phyloP scores from a whole-genome alignment of 2,888 invertebrate species.

The Lasius platythorax region DNA sequence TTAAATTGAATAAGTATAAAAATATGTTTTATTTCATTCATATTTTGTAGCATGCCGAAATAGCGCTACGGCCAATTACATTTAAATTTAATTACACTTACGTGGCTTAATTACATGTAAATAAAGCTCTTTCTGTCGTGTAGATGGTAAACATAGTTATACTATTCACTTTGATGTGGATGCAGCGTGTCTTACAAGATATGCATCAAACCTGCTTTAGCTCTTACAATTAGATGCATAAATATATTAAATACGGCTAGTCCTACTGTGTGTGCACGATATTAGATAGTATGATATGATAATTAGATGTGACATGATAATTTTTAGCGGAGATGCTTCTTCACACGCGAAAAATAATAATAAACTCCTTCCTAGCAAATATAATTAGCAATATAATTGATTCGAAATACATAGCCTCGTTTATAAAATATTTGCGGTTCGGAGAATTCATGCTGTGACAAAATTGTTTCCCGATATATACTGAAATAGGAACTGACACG shows the following conservation, averaged over 20 bases:
- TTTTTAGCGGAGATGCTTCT: neutral
- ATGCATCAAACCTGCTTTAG: neutral
- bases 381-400: neutral
- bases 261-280: neutral
- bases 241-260: neutral
- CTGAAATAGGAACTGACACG: slow-evolving; percentile 26
- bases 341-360: neutral
- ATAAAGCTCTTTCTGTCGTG: neutral
- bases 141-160: neutral
- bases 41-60: neutral
- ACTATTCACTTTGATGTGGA: neutral
- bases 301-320: neutral
- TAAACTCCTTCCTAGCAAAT: neutral
- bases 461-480: slow-evolving; percentile 17
- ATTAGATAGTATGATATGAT: neutral
- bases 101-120: neutral
- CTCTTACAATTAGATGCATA: neutral
- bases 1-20: neutral
- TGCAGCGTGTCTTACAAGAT: neutral
- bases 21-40: neutral
- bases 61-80: neutral
- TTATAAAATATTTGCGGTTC: slow-evolving; percentile 14
- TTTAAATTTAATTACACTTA: neutral
- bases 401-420: neutral
- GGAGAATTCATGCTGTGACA: neutral